Base-by-base conservation (phyloP, 2,888 invertebrate genomes). In the Acanthopleura granulata region DNA sequence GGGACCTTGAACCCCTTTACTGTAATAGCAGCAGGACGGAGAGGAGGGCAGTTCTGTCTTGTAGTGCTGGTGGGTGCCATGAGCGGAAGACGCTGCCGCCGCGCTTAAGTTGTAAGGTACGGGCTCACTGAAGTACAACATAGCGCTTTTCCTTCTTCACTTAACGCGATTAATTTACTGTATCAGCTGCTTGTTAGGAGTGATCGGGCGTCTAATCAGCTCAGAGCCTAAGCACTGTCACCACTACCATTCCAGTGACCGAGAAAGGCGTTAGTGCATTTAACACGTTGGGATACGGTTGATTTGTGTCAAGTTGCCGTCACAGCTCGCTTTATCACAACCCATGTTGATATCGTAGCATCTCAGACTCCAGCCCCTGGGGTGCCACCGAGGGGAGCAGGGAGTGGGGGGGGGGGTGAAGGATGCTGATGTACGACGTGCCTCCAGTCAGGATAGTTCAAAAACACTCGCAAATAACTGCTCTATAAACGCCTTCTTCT, bases 101-200 rank as follows among this genome's bases (percentile, higher is more conserved):
- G 22, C 66, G 29, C 3, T 6, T 6, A 66, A 27, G 66, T 66
- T 66, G 66, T 66, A 66, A 27, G 66, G 66, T 14, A 66, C 66
- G 1, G 66, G 66, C 29, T 66, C 66, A 14, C 66, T 27, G 29
- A 66, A 66, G 29, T 66, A 66, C 29, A 66, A 66, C 66, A 66
- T 66, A 40, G 40, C 40, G 3, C 40, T 40, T 9, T 40, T 40
- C 40, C 40, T 40, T 40, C 4, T 40, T 6, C 3, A 40, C 40
- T 40, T 40, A 40, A 40, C 40, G 40, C 40, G 40, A 40, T 9
- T 40, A 40, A 40, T 40, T 40, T 40, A 40, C 40, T 40, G 40
- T 40, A 40, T 40, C 40, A 40, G 9, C 4, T 40, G 40, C 40
- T 40, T 40, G 40, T 40, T 40, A 40, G 40, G 40, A 40, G 9